Evolutionary conservation across 2,797 vertebrate genomes (phyloP).

Genomic region (Sylvia borin): DNA sequence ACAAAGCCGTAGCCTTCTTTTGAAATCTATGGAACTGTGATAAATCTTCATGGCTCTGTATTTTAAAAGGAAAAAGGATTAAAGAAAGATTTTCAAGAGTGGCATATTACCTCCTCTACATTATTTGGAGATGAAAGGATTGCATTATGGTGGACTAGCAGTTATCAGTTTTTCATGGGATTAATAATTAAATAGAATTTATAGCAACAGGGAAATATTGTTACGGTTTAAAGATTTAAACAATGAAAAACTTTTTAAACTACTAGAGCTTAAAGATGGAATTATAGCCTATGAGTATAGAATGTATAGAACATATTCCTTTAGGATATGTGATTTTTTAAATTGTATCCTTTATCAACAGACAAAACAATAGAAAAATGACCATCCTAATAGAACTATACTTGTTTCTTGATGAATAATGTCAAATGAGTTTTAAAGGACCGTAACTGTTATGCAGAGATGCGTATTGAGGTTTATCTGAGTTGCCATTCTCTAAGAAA

Average conservation of each 20-base stretch:
- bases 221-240: neutral
- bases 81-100: conserved; percentile 53
- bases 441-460: neutral
- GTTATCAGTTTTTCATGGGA: conserved; percentile 1
- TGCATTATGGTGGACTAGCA: neutral
- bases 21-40: conserved; percentile 62
- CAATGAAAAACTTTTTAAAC: neutral
- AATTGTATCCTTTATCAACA: neutral
- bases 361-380: neutral
- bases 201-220: neutral
- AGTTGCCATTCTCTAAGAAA: neutral
- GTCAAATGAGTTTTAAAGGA: neutral
- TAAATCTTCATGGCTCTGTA: conserved; percentile 61
- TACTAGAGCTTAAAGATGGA: neutral
- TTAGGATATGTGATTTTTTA: neutral
- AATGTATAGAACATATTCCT: neutral
- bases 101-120: conserved; percentile 1
- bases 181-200: conserved; percentile 41
- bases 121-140: conserved; percentile 49
- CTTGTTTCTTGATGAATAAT: neutral
- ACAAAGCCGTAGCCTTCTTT: conserved; percentile 38
- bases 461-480: neutral
- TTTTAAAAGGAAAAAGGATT: conserved; percentile 60
- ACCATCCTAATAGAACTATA: neutral
- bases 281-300: neutral